phyloP scores from a whole-genome alignment of 2,888 invertebrate genomes.

The Lampropteryx suffumata region DNA sequence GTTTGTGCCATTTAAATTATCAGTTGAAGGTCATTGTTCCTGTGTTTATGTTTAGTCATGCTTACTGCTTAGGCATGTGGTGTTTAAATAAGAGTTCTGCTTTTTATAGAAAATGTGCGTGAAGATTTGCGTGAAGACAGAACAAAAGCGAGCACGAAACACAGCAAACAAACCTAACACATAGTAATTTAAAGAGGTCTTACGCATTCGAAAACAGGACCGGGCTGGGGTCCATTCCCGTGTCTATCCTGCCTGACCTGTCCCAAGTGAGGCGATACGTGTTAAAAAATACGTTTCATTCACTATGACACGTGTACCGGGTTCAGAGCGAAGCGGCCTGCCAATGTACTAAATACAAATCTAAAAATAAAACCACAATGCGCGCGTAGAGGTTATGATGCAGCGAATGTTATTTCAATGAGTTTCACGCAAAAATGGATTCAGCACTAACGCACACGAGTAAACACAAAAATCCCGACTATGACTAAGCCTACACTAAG shows the following conservation, averaged over 20 bases:
- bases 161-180: conserved; percentile 46
- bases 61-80: neutral
- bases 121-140: conserved; percentile 35
- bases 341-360: conserved; percentile 73
- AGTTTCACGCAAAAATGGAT: conserved; percentile 37
- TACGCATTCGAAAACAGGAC: conserved; percentile 70
- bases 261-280: conserved; percentile 44
- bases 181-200: conserved; percentile 51
- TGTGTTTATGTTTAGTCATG: conserved; percentile 27
- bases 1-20: conserved; percentile 10
- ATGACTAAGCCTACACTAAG: conserved; percentile 61
- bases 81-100: too few relatives aligned
- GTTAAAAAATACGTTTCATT: conserved; percentile 44
- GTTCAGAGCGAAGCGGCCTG: conserved; percentile 61
- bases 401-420: conserved; percentile 48
- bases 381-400: conserved; percentile 71
- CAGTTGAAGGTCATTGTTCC: conserved; percentile 22
- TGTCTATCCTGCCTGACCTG: conserved; percentile 44
- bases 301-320: conserved; percentile 64
- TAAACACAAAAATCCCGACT: conserved; percentile 48
- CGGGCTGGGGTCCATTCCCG: conserved; percentile 65
- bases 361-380: conserved; percentile 78
- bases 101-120: neutral
- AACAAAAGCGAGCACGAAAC: conserved; percentile 45
- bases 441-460: conserved; percentile 54